phyloP scores from a whole-genome alignment of 1,140 invertebrate species.

The Acromyrmex charruanus region DNA sequence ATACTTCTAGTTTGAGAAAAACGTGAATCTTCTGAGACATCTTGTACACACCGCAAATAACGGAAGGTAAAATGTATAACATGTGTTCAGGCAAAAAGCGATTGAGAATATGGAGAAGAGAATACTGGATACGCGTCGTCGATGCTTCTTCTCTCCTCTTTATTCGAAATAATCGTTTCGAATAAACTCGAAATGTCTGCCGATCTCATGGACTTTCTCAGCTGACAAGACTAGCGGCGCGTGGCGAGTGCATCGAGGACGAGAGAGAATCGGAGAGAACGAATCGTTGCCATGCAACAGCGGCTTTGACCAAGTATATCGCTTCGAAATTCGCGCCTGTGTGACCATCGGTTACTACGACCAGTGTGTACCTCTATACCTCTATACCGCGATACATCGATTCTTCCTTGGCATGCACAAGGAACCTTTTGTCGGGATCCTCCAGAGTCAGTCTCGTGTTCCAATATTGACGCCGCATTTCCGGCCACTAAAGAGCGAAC shows the following conservation, averaged over 20 bases:
- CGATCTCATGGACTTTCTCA: conserved; percentile 36
- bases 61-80: not conserved
- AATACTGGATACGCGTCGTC: too few relatives aligned
- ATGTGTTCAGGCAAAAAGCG: not conserved
- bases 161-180: conserved; percentile 19
- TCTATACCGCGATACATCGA: not conserved
- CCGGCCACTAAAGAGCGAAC: conserved; percentile 6
- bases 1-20: conserved; percentile 10
- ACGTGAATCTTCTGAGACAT: conserved; percentile 34
- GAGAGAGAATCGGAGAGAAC: conserved; percentile 3
- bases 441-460: conserved; percentile 43
- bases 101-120: not conserved
- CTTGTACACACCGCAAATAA: not conserved
- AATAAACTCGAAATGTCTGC: conserved; percentile 3
- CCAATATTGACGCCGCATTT: conserved; percentile 54
- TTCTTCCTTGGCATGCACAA: conserved; percentile 26
- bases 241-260: conserved; percentile 9
- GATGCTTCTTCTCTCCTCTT: not conserved
- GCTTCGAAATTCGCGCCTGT: conserved; percentile 25
- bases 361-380: not conserved
- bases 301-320: conserved; percentile 48
- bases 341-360: conserved; percentile 2
- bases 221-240: not conserved
- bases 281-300: conserved; percentile 56
- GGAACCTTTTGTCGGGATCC: conserved; percentile 45